These are phyloP conservation scores for Chloropsis hardwickii DNA, from an alignment of 2,113 vertebrate species.

Conservation along the genomic window DNA sequence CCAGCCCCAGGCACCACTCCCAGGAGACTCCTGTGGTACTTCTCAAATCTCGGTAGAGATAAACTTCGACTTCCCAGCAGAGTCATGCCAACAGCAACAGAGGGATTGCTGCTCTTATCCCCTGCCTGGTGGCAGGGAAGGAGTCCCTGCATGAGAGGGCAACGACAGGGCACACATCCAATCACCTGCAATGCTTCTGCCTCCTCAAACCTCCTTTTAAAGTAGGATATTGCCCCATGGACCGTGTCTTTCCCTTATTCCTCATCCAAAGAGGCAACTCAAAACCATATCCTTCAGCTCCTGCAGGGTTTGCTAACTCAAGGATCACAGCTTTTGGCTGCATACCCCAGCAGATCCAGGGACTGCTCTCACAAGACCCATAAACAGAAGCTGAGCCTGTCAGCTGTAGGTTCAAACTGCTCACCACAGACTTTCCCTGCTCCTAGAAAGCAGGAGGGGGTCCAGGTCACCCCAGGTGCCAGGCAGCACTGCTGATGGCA, in stretches of 20 bases:
- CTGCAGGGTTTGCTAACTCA: not conserved
- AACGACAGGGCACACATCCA: not conserved
- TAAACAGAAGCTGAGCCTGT: not conserved
- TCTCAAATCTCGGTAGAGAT: slow-evolving; percentile 28
- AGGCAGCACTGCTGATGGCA: not conserved
- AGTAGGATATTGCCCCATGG: not conserved
- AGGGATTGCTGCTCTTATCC: not conserved
- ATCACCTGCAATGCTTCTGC: not conserved
- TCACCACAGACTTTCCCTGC: not conserved
- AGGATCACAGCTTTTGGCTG: not conserved
- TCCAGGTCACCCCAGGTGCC: not conserved
- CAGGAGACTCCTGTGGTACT: not conserved
- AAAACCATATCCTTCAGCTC: not conserved
- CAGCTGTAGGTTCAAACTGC: not conserved
- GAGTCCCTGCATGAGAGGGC: not conserved
- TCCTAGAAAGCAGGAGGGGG: not conserved
- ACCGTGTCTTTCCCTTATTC: not conserved
- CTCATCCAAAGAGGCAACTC: not conserved
- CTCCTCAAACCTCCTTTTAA: not conserved
- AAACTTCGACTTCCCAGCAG: not conserved
- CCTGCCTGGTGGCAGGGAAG: not conserved
- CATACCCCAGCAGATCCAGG: not conserved
- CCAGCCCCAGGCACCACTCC: not conserved
- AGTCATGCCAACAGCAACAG: not conserved
- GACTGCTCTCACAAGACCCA: not conserved